These are phyloP conservation scores for Drosophila watanabei DNA, from an alignment of 1,140 invertebrate species.

Conservation along the genomic window DNA sequence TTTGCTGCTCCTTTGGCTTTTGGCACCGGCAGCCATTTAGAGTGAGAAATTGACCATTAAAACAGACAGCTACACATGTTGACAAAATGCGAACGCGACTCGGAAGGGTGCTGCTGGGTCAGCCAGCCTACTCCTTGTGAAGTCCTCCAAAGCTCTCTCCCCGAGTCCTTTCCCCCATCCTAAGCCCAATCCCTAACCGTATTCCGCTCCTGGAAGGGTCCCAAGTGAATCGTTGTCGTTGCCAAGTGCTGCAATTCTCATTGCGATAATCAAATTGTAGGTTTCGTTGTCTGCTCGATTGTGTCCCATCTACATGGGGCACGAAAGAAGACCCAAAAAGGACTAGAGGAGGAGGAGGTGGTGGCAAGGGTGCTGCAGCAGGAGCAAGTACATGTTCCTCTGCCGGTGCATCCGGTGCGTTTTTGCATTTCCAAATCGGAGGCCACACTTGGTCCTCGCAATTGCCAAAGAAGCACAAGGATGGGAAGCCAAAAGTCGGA, in stretches of 20 bases:
- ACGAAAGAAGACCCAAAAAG: background rate
- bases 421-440: slow-evolving; percentile 34
- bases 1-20: slow-evolving; percentile 25
- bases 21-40: slow-evolving; percentile 70
- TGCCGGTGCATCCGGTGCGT: slow-evolving; percentile 54
- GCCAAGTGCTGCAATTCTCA: slow-evolving; percentile 78
- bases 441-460: slow-evolving; percentile 37
- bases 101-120: slow-evolving; percentile 8
- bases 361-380: slow-evolving; percentile 5
- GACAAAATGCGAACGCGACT: slow-evolving; percentile 78
- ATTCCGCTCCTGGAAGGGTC: background rate
- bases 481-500: slow-evolving; percentile 15
- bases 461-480: slow-evolving; percentile 12
- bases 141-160: background rate
- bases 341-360: background rate
- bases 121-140: background rate
- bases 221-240: slow-evolving; percentile 49
- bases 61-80: slow-evolving; percentile 82
- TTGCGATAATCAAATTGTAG: slow-evolving; percentile 85
- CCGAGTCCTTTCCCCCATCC: background rate
- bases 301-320: slow-evolving; percentile 4
- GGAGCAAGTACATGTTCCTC: slow-evolving; percentile 5
- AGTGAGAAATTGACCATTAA: slow-evolving; percentile 85
- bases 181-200: background rate
- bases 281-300: slow-evolving; percentile 62